Evolutionary conservation across 2,113 vertebrate species (phyloP).

Genomic region (Muntiacus reevesi): DNA sequence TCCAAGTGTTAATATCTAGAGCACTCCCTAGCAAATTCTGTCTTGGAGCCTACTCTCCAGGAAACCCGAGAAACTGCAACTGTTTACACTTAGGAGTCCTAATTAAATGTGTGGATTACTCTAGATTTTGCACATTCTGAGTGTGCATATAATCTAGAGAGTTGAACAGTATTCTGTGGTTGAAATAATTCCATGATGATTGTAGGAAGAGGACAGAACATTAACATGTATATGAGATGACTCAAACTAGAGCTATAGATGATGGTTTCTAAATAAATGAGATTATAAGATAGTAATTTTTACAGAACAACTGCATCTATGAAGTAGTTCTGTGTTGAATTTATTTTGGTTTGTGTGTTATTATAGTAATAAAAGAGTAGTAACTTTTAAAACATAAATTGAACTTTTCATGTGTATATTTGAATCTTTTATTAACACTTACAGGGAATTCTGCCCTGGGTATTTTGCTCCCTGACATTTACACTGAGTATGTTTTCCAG

Average conservation of each 20-base stretch:
- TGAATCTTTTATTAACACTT: not conserved
- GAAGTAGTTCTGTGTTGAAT: not conserved
- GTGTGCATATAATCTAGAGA: not conserved
- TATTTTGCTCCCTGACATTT: not conserved
- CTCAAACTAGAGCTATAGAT: not conserved
- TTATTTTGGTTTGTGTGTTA: not conserved
- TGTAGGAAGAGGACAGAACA: not conserved
- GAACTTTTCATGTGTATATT: not conserved
- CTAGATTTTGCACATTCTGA: not conserved
- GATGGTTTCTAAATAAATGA: not conserved
- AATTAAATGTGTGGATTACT: not conserved
- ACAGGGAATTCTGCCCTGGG: not conserved
- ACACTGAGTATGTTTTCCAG: not conserved
- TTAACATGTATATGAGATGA: not conserved
- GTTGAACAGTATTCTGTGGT: not conserved
- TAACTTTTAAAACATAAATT: not conserved
- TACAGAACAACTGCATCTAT: not conserved
- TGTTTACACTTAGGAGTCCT: not conserved
- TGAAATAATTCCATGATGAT: conserved; percentile 14
- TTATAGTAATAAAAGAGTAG: not conserved
- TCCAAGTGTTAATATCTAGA: not conserved
- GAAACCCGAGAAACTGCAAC: not conserved
- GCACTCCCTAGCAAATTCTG: not conserved
- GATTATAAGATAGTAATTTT: not conserved
- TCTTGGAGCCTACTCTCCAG: not conserved